Evolutionary conservation across 2,888 invertebrate genomes (phyloP).

Genomic region (Therioaphis trifolii): DNA sequence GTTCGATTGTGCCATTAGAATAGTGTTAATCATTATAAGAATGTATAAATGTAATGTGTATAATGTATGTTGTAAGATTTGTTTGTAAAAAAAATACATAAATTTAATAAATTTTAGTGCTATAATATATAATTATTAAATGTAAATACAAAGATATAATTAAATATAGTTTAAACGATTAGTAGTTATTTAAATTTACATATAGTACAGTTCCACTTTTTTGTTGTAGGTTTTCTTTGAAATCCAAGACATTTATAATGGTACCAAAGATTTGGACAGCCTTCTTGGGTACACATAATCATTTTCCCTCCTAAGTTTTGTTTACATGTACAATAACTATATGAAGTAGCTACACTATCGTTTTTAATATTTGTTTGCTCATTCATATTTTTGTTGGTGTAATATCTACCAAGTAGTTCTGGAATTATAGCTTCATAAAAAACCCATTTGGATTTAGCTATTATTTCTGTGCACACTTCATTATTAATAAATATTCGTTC

Average conservation of each 20-base stretch:
- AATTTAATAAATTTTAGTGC: too few relatives aligned
- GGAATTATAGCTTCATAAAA: slow-evolving; percentile 10
- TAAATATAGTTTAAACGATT: too few relatives aligned
- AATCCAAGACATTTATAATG: not conserved
- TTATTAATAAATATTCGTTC: not conserved
- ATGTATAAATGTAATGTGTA: too few relatives aligned
- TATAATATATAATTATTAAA: too few relatives aligned
- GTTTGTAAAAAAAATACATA: too few relatives aligned
- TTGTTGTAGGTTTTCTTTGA: not conserved
- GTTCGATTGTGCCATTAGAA: too few relatives aligned
- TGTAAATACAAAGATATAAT: too few relatives aligned
- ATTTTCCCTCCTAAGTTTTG: not conserved
- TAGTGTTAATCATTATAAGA: too few relatives aligned
- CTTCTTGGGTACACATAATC: slow-evolving; percentile 1
- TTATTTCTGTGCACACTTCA: not conserved
- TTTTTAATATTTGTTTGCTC: not conserved
- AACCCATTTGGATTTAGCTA: slow-evolving; percentile 9
- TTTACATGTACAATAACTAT: slow-evolving; percentile 1
- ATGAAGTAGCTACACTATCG: not conserved
- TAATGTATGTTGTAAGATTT: too few relatives aligned
- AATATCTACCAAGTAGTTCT: not conserved
- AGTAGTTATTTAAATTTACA: too few relatives aligned
- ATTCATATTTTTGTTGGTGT: not conserved
- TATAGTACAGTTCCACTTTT: too few relatives aligned
- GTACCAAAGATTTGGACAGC: not conserved